Conservation (phyloP, 35 echinoderm and acorn worm species). For the Ptychodera flava region DNA sequence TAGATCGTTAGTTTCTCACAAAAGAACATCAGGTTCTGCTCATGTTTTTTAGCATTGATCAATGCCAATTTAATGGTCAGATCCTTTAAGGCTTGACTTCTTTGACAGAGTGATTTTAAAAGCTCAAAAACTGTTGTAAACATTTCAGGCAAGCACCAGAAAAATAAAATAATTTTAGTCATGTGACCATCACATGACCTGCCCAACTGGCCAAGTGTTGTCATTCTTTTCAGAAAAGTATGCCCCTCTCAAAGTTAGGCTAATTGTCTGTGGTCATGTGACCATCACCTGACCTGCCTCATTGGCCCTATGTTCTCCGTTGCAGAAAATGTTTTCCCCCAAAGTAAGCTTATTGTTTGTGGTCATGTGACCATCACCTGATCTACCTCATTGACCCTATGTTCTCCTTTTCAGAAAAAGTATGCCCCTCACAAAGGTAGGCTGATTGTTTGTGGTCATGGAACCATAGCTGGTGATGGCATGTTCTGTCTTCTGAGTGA, state of each 20-base stretch:
- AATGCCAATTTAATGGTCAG: too few relatives aligned
- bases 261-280: conserved; percentile 88
- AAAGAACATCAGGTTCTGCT: too few relatives aligned
- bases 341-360: conserved; percentile 64
- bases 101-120: too few relatives aligned
- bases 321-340: conserved; percentile 73
- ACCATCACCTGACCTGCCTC: too few relatives aligned
- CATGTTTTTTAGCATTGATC: too few relatives aligned
- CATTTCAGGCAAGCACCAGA: too few relatives aligned
- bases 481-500: conserved; percentile 91
- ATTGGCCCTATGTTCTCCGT: neutral
- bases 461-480: conserved; percentile 48
- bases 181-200: conserved; percentile 33
- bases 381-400: too few relatives aligned
- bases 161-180: too few relatives aligned
- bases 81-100: too few relatives aligned
- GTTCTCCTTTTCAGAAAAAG: conserved; percentile 62
- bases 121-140: too few relatives aligned
- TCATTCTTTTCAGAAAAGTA: conserved; percentile 69
- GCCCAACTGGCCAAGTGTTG: neutral
- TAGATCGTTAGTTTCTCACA: too few relatives aligned
- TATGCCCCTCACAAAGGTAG: conserved; percentile 55
- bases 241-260: conserved; percentile 53
- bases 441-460: conserved; percentile 85
- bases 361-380: too few relatives aligned